Evolutionary conservation across 2,888 invertebrate species (phyloP).

Genomic region (Drosophila yooni): DNA sequence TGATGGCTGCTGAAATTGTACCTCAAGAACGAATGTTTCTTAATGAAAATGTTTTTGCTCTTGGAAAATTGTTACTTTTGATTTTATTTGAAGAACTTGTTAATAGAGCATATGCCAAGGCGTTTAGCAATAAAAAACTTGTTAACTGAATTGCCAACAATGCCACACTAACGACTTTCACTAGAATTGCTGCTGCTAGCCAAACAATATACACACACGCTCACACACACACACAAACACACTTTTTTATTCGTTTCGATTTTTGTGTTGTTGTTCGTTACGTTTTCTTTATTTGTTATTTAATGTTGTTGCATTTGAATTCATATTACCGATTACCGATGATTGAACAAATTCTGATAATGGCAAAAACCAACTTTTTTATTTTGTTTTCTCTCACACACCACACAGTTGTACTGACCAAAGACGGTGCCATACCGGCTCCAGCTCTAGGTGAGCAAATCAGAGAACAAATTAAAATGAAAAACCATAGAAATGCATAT

Average conservation of each 20-base stretch:
- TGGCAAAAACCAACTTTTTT: constrained; percentile 47
- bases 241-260: constrained; percentile 8
- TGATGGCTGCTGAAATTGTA: constrained; percentile 55
- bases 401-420: constrained; percentile 84
- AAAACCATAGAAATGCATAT: constrained; percentile 37
- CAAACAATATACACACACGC: constrained; percentile 13
- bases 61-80: constrained; percentile 44
- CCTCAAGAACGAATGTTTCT: constrained; percentile 65
- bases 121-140: constrained; percentile 61
- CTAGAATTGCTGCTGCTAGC: constrained; percentile 68
- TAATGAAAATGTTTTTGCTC: constrained; percentile 74
- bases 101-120: constrained; percentile 55
- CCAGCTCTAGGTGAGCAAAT: constrained; percentile 85
- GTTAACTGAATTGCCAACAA: constrained; percentile 62
- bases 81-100: constrained; percentile 55
- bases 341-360: constrained; percentile 43
- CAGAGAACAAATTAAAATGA: constrained; percentile 56
- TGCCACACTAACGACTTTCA: constrained; percentile 53
- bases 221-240: constrained; percentile 17
- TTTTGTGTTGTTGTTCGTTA: constrained; percentile 41
- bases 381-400: constrained; percentile 74
- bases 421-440: constrained; percentile 85
- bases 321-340: constrained; percentile 26
- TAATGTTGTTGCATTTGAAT: constrained; percentile 45
- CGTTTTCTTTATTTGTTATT: constrained; percentile 36